These are phyloP conservation scores for Pantherophis guttatus DNA, from an alignment of 2,113 vertebrate species.

Conservation along the genomic window DNA sequence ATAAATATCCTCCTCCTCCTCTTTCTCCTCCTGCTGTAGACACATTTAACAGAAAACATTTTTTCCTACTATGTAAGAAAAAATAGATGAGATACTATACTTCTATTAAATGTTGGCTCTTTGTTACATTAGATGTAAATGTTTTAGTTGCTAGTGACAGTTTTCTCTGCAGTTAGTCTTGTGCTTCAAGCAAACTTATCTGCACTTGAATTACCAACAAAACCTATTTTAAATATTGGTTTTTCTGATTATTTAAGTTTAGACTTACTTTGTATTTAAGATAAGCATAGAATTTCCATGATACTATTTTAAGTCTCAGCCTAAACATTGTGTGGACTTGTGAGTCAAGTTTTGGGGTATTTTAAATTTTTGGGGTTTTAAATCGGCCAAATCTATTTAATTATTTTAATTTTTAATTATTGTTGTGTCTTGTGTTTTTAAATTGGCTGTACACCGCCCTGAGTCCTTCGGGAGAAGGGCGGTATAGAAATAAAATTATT, in stretches of 20 bases:
- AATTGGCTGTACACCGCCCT: too few species aligned
- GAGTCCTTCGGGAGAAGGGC: too few species aligned
- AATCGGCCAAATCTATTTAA: too few species aligned
- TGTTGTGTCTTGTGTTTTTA: too few species aligned
- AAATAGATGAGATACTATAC: neutral
- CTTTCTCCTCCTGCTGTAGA: neutral
- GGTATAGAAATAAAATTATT: too few species aligned
- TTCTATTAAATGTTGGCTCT: neutral
- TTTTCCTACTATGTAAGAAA: neutral
- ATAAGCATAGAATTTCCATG: neutral
- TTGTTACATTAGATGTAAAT: neutral
- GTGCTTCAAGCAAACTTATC: neutral
- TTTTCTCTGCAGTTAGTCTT: neutral
- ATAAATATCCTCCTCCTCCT: neutral
- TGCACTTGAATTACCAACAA: neutral
- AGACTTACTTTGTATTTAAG: constrained; percentile 15
- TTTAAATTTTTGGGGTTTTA: too few species aligned
- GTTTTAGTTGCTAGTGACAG: constrained; percentile 3
- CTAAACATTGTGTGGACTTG: neutral
- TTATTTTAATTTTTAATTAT: too few species aligned
- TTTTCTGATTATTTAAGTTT: neutral
- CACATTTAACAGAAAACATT: neutral
- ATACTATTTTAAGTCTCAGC: neutral
- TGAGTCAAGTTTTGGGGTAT: neutral
- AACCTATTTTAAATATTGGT: constrained; percentile 7